Evolutionary conservation across 2,113 vertebrate species (phyloP).

Genomic region (Lophochroa leadbeateri): DNA sequence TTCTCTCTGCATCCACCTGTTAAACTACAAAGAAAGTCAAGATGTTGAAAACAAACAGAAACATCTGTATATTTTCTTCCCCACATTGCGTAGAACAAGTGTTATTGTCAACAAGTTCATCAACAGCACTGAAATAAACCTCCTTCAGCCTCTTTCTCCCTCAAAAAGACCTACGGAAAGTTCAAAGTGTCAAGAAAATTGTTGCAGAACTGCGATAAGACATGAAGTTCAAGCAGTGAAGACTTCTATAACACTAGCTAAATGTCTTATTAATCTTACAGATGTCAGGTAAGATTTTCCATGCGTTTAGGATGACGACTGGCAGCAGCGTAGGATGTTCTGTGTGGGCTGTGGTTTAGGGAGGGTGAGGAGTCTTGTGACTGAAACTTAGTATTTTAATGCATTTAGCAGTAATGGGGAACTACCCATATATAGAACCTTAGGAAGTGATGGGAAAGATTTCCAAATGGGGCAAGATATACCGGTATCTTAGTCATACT

Average conservation of each 20-base stretch:
- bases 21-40: background rate
- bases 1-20: background rate
- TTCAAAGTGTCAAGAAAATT: slow-evolving; percentile 44
- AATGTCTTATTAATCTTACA: slow-evolving; percentile 33
- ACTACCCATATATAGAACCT: background rate
- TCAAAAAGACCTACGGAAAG: slow-evolving; percentile 9
- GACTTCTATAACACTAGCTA: background rate
- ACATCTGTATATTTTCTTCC: background rate
- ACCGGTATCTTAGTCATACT: background rate
- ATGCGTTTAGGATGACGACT: background rate
- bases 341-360: background rate
- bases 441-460: background rate
- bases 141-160: background rate
- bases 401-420: background rate
- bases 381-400: background rate
- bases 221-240: background rate
- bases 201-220: background rate
- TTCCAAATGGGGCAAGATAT: background rate
- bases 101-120: background rate
- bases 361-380: background rate
- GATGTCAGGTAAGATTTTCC: background rate
- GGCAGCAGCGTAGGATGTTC: background rate
- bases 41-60: background rate
- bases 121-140: background rate
- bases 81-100: background rate